Evolutionary conservation across 2,888 invertebrate species (phyloP), one percentile per base, ranked within the genome.

Genomic region (Morpho deidamia): DNA sequence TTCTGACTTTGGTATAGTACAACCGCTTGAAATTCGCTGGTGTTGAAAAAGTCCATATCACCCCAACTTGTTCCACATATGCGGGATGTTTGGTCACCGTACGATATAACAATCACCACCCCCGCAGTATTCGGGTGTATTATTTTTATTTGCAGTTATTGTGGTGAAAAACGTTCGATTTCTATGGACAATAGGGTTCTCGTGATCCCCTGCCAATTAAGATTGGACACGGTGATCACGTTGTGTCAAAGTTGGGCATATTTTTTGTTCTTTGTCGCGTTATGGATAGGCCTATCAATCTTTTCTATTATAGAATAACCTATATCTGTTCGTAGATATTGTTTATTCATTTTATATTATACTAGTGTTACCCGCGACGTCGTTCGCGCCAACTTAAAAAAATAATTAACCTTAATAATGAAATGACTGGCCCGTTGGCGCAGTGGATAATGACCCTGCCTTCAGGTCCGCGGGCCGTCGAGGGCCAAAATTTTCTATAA

Each of bases 121-220:
- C 87, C 81, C 87, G 80, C 83, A 70, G 71, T 70, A 76, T 72
- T 72, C 67, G 67, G 72, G 71, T 65, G 68, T 83, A 83, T 83
- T 86, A 86, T 85, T 87, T 82, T 81, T 81, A 82, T 78, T 76
- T 70, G 64, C 62, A 70, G 62, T 74, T 71, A 78, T 80, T 81
- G 73, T 81, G 67, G 71, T 70, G 72, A 73, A 85, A 81, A 84
- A 79, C 74, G 78, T 67, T 72, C 69, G 65, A 77, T 76, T 83
- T 78, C 77, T 66, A 75, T 75, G 61, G 63, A 77, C 73, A 74
- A 74, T 81, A 73, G 79, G 61, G 79, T 69, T 66, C 61, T 61
- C 32, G 38, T 62, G 67, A 75, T 78, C 87, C 89, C 89, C 86
- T 85, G 87, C 87, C 89, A 89, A 89, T 89, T 88, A 87, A 81